These are phyloP conservation scores for Microcaecilia unicolor DNA, from an alignment of 2,797 vertebrate species.

Conservation along the genomic window DNA sequence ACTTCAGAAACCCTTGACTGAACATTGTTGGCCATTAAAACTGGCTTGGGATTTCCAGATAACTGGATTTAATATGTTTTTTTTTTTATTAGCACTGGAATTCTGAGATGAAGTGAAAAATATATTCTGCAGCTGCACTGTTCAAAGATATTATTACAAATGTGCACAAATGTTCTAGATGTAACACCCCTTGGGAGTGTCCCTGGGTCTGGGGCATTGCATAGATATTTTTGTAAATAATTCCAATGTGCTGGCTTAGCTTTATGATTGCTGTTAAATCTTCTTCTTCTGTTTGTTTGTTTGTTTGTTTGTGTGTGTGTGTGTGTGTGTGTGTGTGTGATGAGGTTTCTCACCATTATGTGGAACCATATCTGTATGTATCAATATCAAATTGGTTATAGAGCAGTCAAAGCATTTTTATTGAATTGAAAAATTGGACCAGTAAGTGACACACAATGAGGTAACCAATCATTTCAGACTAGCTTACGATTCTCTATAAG, in stretches of 20 bases:
- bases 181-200: too few relatives aligned
- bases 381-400: background rate
- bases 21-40: constrained; percentile 18
- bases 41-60: constrained; percentile 23
- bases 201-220: too few relatives aligned
- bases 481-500: too few relatives aligned
- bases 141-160: constrained; percentile 14
- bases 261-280: too few relatives aligned
- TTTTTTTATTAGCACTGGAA: constrained; percentile 19
- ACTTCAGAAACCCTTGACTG: constrained; percentile 25
- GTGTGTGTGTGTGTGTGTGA: constrained; percentile 3
- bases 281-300: too few relatives aligned
- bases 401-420: background rate
- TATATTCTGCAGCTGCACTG: constrained; percentile 3
- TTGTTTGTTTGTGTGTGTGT: constrained; percentile 7
- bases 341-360: background rate
- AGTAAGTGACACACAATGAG: too few relatives aligned
- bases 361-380: background rate
- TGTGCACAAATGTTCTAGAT: constrained; percentile 7
- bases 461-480: too few relatives aligned
- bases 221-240: too few relatives aligned
- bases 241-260: too few relatives aligned
- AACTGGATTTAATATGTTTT: constrained; percentile 21
- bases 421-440: too few relatives aligned
- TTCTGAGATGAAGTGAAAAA: constrained; percentile 32